These are phyloP conservation scores for Xiphophorus birchmanni DNA, from an alignment of 2,797 vertebrate genomes.

Conservation along the genomic window DNA sequence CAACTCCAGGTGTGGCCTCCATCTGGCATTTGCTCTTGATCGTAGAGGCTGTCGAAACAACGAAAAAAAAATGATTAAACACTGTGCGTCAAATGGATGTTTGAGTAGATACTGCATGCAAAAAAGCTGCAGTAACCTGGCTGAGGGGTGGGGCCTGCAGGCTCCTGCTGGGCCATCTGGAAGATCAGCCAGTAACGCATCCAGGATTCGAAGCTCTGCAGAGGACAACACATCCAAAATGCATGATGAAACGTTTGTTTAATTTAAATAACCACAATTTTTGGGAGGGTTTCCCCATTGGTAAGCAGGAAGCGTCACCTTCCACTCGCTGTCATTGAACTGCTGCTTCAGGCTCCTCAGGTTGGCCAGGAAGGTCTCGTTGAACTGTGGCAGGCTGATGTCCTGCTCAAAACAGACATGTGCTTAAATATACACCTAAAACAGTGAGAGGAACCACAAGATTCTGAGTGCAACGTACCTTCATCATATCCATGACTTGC, in stretches of 20 bases:
- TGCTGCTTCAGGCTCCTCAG: conserved; percentile 76
- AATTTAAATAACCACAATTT: background rate
- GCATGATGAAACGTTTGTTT: background rate
- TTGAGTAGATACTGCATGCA: background rate
- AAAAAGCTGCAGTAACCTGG: conserved; percentile 44
- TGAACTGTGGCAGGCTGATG: conserved; percentile 81
- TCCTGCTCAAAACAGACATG: conserved; percentile 43
- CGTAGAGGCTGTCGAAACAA: conserved; percentile 29
- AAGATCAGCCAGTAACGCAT: conserved; percentile 90
- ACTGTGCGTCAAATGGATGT: background rate
- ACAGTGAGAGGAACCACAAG: background rate
- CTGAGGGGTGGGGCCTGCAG: conserved; percentile 53
- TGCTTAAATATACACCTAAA: background rate
- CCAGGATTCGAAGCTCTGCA: conserved; percentile 87
- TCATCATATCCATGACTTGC: conserved; percentile 83
- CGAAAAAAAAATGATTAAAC: background rate
- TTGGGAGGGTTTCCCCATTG: background rate
- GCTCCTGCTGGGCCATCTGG: conserved; percentile 83
- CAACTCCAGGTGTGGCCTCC: conserved; percentile 45
- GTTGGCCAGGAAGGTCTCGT: conserved; percentile 80
- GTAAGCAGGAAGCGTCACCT: conserved; percentile 71
- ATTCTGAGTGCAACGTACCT: conserved; percentile 70
- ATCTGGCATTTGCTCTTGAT: conserved; percentile 83
- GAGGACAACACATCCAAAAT: conserved; percentile 6
- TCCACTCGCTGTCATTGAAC: conserved; percentile 79